These are phyloP conservation scores for Daphoenositta chrysoptera DNA, from an alignment of 2,113 vertebrate genomes.

Conservation along the genomic window DNA sequence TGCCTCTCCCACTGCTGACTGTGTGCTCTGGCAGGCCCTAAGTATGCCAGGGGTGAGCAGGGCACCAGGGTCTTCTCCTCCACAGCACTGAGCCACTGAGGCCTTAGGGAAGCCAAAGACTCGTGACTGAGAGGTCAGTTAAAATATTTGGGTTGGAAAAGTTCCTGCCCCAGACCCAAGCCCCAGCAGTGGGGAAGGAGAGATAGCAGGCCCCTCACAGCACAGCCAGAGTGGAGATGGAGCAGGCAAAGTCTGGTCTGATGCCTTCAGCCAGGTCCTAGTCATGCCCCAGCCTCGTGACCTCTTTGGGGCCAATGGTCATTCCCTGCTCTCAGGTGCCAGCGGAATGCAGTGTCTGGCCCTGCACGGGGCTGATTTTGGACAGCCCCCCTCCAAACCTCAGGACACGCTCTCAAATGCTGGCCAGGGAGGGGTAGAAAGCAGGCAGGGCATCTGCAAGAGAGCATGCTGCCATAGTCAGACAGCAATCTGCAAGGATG, in stretches of 20 bases:
- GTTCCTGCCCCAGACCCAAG: background rate
- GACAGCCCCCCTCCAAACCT: background rate
- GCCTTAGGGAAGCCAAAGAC: background rate
- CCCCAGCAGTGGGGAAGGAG: background rate
- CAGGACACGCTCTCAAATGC: background rate
- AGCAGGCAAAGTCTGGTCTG: background rate
- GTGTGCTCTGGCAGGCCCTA: background rate
- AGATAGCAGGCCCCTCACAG: background rate
- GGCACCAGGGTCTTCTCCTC: background rate
- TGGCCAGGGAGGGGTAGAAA: background rate
- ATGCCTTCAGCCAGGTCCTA: background rate
- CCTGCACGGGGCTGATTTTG: background rate
- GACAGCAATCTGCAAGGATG: background rate
- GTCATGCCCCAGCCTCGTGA: fast-evolving
- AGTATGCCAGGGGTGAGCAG: background rate
- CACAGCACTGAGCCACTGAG: background rate
- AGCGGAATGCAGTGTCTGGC: background rate
- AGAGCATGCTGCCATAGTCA: background rate
- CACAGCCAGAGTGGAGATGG: background rate
- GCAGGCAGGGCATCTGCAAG: background rate
- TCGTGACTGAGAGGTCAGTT: background rate
- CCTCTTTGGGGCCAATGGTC: background rate
- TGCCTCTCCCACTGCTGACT: background rate
- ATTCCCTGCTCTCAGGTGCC: background rate
- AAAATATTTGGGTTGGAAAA: background rate